These are phyloP conservation scores for Pammene fasciana DNA, from an alignment of 2,888 invertebrate species.

Conservation along the genomic window DNA sequence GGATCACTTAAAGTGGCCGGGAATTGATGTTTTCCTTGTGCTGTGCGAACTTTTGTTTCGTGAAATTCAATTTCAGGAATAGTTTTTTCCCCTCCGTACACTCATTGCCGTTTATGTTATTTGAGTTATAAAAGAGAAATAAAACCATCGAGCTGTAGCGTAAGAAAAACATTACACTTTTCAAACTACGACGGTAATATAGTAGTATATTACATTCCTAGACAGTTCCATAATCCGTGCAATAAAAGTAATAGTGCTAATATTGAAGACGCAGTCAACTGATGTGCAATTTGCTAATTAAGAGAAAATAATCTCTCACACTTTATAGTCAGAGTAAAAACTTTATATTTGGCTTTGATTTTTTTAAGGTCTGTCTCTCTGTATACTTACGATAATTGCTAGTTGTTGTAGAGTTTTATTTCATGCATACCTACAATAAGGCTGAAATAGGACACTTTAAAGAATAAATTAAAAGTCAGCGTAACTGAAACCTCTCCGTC, in stretches of 20 bases:
- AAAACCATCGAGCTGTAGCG: slow-evolving; percentile 34
- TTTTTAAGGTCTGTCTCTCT: background rate
- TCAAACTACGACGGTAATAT: slow-evolving; percentile 16
- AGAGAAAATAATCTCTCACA: background rate
- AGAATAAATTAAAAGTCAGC: slow-evolving; percentile 1
- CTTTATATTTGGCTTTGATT: background rate
- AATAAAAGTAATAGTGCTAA: slow-evolving; percentile 26
- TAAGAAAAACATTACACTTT: slow-evolving; percentile 26
- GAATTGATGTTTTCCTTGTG: slow-evolving; percentile 68
- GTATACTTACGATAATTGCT: background rate
- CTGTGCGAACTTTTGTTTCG: slow-evolving; percentile 57
- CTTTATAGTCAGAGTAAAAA: background rate
- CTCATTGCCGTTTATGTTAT: slow-evolving; percentile 42
- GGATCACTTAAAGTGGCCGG: slow-evolving; percentile 70
- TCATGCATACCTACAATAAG: background rate
- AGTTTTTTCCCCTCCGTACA: slow-evolving; percentile 41
- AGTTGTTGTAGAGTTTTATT: too few relatives aligned
- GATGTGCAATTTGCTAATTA: slow-evolving; percentile 13
- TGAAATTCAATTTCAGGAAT: slow-evolving; percentile 50
- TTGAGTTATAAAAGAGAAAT: slow-evolving; percentile 41
- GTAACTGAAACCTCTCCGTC: slow-evolving; percentile 15
- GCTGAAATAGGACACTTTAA: background rate
- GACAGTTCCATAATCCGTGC: slow-evolving; percentile 12
- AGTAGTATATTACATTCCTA: slow-evolving; percentile 12
- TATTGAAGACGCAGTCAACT: slow-evolving; percentile 12